Evolutionary conservation across 1,140 invertebrate species (phyloP), one percentile per base, ranked within the genome.

Genomic region (Leptinotarsa lineolata): DNA sequence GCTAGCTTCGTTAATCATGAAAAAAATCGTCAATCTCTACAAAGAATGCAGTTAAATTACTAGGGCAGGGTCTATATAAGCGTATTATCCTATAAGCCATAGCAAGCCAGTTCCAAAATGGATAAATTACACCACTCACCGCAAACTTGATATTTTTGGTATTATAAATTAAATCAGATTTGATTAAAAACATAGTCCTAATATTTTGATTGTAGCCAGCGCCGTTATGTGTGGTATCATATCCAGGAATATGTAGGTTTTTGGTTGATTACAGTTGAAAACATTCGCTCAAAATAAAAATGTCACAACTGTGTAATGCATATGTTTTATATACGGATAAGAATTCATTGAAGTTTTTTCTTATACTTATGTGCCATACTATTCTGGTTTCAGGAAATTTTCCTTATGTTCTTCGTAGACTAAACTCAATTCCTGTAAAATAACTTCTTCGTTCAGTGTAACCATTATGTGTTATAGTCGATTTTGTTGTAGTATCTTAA

Each of bases 91-190:
- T 63, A 63, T 63, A 63, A 63, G 18, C 20, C 60, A 63, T 24
- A 5, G 60, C 60, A 63, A 63, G 60, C 60, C 3, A 63, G 3
- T 18, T 63, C 18, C 60, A 63, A 63, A 63, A 63, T 22, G 15
- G 60, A 63, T 63, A 63, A 16, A 13, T 63, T 63, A 63, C 60
- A 63, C 60, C 60, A 63, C 60, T 63, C 18, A 63, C n/a, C 20
- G 18, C 1, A 63, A 63, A 2, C 8, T 63, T 63, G 60, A 63
- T 63, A 24, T 63, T 63, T 63, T 16, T 63, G 20, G 18, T 24
- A 63, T 63, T 22, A 59, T 59, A 22, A 22, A 20, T 22, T 20
- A 63, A 63, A 18, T 63, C 22, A 63, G 60, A 63, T 63, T 63
- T 63, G 60, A 63, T 63, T 63, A 63, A 20, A 63, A 63, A n/a